A percentile compares a stretch with the other conserved stretches of the same genome.
phyloP scores from a whole-genome alignment of 2,888 invertebrate genomes.

The Scrobipalpa atriplicella region DNA sequence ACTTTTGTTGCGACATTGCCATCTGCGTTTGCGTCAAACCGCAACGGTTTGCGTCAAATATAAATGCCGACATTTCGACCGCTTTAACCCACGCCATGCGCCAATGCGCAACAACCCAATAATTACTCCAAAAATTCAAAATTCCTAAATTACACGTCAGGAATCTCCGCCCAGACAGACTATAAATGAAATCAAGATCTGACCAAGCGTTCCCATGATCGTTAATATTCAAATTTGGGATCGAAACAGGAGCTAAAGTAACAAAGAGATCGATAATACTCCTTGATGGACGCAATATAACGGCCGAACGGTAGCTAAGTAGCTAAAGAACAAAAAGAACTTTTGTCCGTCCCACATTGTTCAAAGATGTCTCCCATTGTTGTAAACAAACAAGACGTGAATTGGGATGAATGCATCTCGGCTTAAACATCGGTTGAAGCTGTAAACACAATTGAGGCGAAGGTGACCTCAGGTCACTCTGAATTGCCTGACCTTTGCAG shows the following conservation, averaged over 20 bases:
- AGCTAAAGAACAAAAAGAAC: conserved; percentile 68
- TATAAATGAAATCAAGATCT: conserved; percentile 34
- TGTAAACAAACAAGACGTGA: conserved; percentile 38
- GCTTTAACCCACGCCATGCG: conserved; percentile 35
- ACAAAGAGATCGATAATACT: conserved; percentile 78
- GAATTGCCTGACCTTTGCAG: conserved; percentile 67
- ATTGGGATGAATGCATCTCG: conserved; percentile 39
- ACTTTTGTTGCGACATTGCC: conserved; percentile 32
- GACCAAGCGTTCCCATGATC: conserved; percentile 65
- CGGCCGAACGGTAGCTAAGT: conserved; percentile 78
- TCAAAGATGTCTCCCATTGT: conserved; percentile 60
- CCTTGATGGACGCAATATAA: conserved; percentile 56
- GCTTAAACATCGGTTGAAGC: conserved; percentile 63
- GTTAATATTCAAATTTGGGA: conserved; percentile 69
- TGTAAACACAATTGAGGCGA: conserved; percentile 63
- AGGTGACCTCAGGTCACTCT: conserved; percentile 72
- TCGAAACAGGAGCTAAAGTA: conserved; percentile 61
- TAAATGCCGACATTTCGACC: conserved; percentile 46
- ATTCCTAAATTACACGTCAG: conserved; percentile 34
- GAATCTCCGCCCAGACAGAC: conserved; percentile 31
- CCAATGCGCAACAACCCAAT: conserved; percentile 27
- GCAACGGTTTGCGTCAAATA: conserved; percentile 57
- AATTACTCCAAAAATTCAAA: conserved; percentile 29
- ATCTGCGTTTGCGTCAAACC: conserved; percentile 39
- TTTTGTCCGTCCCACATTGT: conserved; percentile 60